Percentiles rank a stretch among this genome's conserved stretches.
Evolutionary conservation across 2,888 invertebrate species (phyloP).

Genomic region (Brenthis daphne): DNA sequence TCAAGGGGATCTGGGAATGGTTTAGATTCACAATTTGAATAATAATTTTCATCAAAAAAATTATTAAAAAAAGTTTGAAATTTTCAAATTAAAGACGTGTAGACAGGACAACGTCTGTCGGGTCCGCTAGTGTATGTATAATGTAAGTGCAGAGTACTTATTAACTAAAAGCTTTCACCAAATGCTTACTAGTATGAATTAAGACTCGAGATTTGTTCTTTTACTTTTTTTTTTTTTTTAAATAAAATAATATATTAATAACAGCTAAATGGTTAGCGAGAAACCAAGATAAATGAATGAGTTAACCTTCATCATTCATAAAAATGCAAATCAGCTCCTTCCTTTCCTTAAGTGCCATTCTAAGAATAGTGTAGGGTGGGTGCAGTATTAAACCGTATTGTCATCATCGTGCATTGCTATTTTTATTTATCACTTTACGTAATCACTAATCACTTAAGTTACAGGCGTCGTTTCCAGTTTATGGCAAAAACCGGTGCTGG

Average conservation of each 20-base stretch:
- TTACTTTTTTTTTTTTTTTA: neutral
- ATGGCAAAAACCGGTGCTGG: neutral
- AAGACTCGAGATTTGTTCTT: too few relatives aligned
- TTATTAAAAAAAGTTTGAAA: too few relatives aligned
- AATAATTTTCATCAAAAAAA: too few relatives aligned
- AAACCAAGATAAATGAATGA: slow-evolving; percentile 34
- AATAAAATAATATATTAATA: slow-evolving; percentile 2
- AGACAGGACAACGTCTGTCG: too few relatives aligned
- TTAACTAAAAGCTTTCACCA: too few relatives aligned
- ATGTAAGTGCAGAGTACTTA: too few relatives aligned
- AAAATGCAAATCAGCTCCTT: slow-evolving; percentile 79
- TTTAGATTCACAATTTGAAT: too few relatives aligned
- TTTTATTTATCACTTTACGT: slow-evolving; percentile 31
- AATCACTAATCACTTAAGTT: slow-evolving; percentile 10
- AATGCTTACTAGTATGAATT: too few relatives aligned
- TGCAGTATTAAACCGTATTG: slow-evolving; percentile 51
- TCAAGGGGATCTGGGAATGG: too few relatives aligned
- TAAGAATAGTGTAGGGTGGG: slow-evolving; percentile 72
- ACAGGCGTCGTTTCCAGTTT: neutral
- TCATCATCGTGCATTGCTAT: slow-evolving; percentile 37
- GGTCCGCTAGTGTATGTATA: too few relatives aligned
- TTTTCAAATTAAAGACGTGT: too few relatives aligned
- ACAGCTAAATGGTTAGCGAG: slow-evolving; percentile 23
- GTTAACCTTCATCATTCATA: slow-evolving; percentile 72
- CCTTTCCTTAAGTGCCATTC: slow-evolving; percentile 72